Conservation (phyloP, 1,140 invertebrate species). For the Dufourea novaeangliae region DNA sequence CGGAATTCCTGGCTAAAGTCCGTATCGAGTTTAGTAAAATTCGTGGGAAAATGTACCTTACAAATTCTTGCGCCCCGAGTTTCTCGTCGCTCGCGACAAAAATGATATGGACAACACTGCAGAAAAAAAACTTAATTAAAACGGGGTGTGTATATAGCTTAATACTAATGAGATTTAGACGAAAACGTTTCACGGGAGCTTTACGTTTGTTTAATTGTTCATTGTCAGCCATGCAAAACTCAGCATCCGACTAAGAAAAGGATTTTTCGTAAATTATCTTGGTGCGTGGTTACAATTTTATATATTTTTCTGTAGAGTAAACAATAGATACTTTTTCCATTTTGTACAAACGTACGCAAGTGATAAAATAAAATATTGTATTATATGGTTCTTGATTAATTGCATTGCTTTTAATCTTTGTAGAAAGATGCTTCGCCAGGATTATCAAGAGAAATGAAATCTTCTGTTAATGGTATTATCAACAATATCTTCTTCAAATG, state of each 20-base stretch:
- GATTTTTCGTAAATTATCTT: not conserved
- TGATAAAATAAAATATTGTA: too few relatives aligned
- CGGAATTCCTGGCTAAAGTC: not conserved
- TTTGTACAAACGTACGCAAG: too few relatives aligned
- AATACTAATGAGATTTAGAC: slow-evolving; percentile 52
- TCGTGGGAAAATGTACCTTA: not conserved
- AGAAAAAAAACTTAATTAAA: slow-evolving; percentile 51
- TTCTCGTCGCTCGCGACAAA: not conserved
- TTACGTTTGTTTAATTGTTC: slow-evolving; percentile 37
- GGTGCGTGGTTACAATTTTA: slow-evolving; percentile 3
- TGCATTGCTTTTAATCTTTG: too few relatives aligned
- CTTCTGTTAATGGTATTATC: too few relatives aligned
- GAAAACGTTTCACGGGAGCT: not conserved
- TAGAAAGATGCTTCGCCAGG: too few relatives aligned
- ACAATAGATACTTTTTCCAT: too few relatives aligned
- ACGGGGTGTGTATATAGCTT: slow-evolving; percentile 31
- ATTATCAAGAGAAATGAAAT: too few relatives aligned
- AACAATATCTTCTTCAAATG: too few relatives aligned
- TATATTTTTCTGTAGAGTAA: too few relatives aligned
- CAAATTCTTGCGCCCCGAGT: not conserved
- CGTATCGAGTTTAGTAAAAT: not conserved
- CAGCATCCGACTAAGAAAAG: not conserved
- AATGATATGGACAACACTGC: slow-evolving; percentile 9
- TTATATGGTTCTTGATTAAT: too few relatives aligned
- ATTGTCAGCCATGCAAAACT: not conserved